phyloP scores from a whole-genome alignment of 2,888 invertebrate genomes.

The Phengaris alcon region DNA sequence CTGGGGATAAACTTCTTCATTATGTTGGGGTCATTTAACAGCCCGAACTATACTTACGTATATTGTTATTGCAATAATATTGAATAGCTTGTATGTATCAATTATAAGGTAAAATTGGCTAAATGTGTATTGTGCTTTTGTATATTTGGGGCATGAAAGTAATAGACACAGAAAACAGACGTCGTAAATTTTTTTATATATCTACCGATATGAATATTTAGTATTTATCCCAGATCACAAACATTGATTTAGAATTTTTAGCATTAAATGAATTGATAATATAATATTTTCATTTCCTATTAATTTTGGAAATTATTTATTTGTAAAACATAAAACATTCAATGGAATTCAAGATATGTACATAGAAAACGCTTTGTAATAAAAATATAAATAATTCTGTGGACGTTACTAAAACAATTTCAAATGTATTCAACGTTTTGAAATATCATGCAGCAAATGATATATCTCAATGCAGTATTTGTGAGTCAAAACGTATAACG shows the following conservation, averaged over 20 bases:
- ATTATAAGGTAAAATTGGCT: neutral
- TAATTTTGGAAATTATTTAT: too few species aligned
- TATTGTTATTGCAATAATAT: conserved; percentile 36
- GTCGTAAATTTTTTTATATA: too few species aligned
- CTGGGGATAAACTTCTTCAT: conserved; percentile 58
- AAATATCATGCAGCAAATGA: conserved; percentile 49
- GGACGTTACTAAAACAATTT: conserved; percentile 12
- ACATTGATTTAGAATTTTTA: too few species aligned
- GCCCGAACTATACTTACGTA: conserved; percentile 56
- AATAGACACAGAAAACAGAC: too few species aligned
- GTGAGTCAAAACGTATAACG: conserved; percentile 68
- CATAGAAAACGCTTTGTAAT: neutral
- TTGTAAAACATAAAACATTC: neutral
- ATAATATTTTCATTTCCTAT: too few species aligned
- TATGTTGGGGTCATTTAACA: conserved; percentile 68
- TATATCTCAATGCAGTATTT: conserved; percentile 63
- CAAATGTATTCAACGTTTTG: conserved; percentile 11
- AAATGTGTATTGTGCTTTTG: neutral
- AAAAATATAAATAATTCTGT: conserved; percentile 34
- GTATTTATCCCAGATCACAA: too few species aligned
- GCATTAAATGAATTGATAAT: too few species aligned
- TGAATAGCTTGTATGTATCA: neutral
- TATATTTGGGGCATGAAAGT: too few species aligned
- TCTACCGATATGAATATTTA: too few species aligned
- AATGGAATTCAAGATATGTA: neutral